Evolutionary conservation across 2,888 invertebrate genomes (phyloP).

Genomic region (Orthonevra nobilis): DNA sequence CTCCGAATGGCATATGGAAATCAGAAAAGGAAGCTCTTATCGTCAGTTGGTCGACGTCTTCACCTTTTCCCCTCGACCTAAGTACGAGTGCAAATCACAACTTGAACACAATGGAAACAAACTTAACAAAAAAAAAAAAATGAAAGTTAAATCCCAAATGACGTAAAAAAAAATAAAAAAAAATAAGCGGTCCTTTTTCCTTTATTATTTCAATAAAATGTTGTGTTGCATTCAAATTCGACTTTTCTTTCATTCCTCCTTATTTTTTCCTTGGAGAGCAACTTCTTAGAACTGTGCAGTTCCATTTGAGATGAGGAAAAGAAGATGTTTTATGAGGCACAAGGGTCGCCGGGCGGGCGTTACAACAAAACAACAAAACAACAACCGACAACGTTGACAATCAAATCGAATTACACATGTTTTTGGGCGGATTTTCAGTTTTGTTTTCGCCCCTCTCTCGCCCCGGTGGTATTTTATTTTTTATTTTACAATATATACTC

Average conservation of each 20-base stretch:
- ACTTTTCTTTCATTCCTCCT: constrained; percentile 7
- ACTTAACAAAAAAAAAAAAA: background rate
- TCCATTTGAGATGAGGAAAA: too few relatives aligned
- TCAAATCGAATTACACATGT: constrained; percentile 61
- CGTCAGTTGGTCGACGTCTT: constrained; percentile 13
- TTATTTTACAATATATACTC: constrained; percentile 11
- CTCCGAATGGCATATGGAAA: constrained; percentile 31
- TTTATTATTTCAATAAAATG: constrained; percentile 56
- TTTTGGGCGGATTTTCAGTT: constrained; percentile 32
- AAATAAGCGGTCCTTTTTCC: too few relatives aligned
- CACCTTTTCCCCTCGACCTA: constrained; percentile 42
- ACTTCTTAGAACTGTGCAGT: constrained; percentile 18
- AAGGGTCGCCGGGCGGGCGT: constrained; percentile 31
- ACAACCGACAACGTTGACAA: constrained; percentile 16
- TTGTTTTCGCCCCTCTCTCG: background rate
- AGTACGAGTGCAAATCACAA: too few relatives aligned
- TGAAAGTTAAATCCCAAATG: constrained; percentile 32
- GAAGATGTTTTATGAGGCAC: constrained; percentile 53
- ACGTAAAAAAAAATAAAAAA: constrained; percentile 48
- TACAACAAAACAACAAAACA: constrained; percentile 17
- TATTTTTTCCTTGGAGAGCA: too few relatives aligned
- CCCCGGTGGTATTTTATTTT: background rate
- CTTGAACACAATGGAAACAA: constrained; percentile 3
- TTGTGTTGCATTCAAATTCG: constrained; percentile 54
- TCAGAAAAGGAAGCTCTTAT: constrained; percentile 31